Evolutionary conservation across 2,888 invertebrate species (phyloP), one percentile per base, ranked within the genome.

Genomic region (Marasmarcha lunaedactyla): DNA sequence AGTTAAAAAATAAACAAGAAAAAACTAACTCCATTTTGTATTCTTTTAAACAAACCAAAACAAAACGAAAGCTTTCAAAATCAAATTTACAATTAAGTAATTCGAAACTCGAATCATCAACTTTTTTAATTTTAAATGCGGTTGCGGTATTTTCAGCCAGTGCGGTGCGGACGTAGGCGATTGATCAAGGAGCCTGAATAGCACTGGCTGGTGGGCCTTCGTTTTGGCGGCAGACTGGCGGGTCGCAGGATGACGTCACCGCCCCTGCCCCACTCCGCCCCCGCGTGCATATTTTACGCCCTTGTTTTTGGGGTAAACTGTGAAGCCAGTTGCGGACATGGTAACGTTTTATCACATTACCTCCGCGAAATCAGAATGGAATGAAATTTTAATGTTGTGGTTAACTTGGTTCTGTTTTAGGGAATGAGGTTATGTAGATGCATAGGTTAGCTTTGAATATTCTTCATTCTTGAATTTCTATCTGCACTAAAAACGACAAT

Each of bases 231-330:
- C 70, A 66, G 63, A 46, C 57, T 62, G 72, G 61, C 70, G 71
- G 71, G 66, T 66, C 67, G 66, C 63, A 61, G 55, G 36, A 57
- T 77, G 77, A 77, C 78, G 77, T 77, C 78, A 77, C 51, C 42
- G 54, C 45, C 46, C 47, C 46, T 50, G 46, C 43, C 48, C 49
- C 45, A 42, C 49, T 57, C 55, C 51, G 51, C 45, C 49, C 54
- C 58, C 52, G 54, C 58, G 63, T 66, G 67, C 67, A 72, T 68
- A 71, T 70, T 71, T 71, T 66, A 71, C 68, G 63, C 62, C 66
- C 64, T 53, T 61, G 65, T 63, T 64, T 64, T 69, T 62, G 62
- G 67, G 63, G 53, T 57, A 58, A 45, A n/a, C n/a, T n/a, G n/a
- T n/a, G n/a, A n/a, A 53, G 57, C 61, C 58, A 59, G 55, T 54